Evolutionary conservation across 2,797 vertebrate species (phyloP).

Genomic region (Capromys pilorides): DNA sequence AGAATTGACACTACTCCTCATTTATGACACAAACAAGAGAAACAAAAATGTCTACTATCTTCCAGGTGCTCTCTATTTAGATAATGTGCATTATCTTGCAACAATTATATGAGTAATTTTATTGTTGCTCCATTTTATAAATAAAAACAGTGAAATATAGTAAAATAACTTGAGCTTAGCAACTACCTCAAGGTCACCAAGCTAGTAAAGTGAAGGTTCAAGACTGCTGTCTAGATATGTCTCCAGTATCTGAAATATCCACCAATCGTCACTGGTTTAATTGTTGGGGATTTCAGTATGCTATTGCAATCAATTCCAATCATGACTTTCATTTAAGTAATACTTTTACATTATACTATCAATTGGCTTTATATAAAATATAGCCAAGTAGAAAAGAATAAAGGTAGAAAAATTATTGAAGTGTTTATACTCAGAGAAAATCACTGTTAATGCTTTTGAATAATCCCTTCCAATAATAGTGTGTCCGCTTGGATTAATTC

Average conservation of each 20-base stretch:
- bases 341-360: neutral
- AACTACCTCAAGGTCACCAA: neutral
- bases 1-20: neutral
- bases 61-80: neutral
- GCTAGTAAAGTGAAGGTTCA: neutral
- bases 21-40: neutral
- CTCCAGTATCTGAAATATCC: neutral
- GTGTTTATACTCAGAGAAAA: neutral
- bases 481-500: neutral
- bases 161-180: neutral
- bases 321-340: neutral
- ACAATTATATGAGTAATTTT: neutral
- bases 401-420: neutral
- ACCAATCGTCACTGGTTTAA: neutral
- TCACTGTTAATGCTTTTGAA: neutral
- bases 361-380: neutral
- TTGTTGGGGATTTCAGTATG: neutral
- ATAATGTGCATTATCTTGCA: neutral
- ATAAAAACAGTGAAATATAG: neutral
- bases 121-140: neutral
- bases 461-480: neutral
- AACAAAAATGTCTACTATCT: neutral
- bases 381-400: neutral
- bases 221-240: neutral
- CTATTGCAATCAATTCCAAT: neutral